Conservation (phyloP, 2,888 invertebrate genomes). For the Trichogramma evanescens region DNA sequence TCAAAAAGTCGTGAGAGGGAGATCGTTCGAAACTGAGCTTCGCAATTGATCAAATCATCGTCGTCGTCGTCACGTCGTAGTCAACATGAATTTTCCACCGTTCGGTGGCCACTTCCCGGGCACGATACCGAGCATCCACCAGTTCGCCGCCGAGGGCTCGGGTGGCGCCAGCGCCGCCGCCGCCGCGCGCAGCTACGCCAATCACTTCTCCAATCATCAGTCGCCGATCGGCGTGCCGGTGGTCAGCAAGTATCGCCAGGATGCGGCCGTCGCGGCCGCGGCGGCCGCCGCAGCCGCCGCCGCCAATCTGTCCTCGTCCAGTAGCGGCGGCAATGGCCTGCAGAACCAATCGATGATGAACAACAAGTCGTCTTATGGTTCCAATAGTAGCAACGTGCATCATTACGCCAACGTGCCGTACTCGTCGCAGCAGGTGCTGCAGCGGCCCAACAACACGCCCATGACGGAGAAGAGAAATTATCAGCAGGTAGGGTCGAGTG, state of each 20-base stretch:
- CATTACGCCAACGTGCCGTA: constrained; percentile 45
- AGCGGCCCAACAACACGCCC: constrained; percentile 43
- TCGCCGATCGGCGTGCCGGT: constrained; percentile 53
- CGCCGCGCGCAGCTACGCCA: constrained; percentile 35
- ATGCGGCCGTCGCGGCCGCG: constrained; percentile 22
- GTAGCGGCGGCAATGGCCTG: constrained; percentile 34
- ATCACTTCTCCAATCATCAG: constrained; percentile 55
- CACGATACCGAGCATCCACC: constrained; percentile 73
- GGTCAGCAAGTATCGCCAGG: constrained; percentile 56
- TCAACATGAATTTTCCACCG: constrained; percentile 74
- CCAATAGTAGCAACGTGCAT: constrained; percentile 43
- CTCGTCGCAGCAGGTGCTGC: constrained; percentile 43
- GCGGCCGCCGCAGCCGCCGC: no score
- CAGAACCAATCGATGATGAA: constrained; percentile 47
- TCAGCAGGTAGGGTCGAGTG: constrained; percentile 43
- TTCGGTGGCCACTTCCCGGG: constrained; percentile 75
- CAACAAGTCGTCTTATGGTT: constrained; percentile 42
- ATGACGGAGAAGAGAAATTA: constrained; percentile 45
- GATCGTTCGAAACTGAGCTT: neutral
- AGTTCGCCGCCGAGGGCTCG: constrained; percentile 65
- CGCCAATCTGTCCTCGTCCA: neutral
- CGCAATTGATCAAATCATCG: neutral
- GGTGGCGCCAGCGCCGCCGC: constrained; percentile 38
- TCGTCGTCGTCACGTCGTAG: neutral
- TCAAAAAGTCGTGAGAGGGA: neutral